These are phyloP conservation scores for Trachops cirrhosus DNA, from an alignment of 2,797 vertebrate genomes.

Conservation along the genomic window DNA sequence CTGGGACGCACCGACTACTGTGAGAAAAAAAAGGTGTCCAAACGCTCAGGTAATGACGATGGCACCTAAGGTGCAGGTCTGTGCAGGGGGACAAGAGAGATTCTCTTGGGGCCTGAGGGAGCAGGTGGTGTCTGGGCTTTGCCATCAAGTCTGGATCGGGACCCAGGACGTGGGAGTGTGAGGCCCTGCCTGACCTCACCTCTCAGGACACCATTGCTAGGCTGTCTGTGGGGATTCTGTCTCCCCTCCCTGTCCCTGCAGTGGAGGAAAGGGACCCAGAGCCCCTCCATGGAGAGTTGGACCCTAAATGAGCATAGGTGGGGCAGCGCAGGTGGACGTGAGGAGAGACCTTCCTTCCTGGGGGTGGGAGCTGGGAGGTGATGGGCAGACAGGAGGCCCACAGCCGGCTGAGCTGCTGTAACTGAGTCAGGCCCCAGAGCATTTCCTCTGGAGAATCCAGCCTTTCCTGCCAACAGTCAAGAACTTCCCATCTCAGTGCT, in stretches of 20 bases:
- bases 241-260: not conserved
- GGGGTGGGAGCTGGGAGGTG: not conserved
- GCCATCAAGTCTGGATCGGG: not conserved
- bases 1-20: not conserved
- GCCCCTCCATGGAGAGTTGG: not conserved
- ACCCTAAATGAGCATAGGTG: not conserved
- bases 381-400: not conserved
- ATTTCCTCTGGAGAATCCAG: not conserved
- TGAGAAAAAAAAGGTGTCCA: not conserved
- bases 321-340: not conserved
- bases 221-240: not conserved
- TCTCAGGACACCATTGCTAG: not conserved
- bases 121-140: not conserved
- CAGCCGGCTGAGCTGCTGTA: not conserved
- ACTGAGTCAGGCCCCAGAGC: not conserved
- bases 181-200: too few species aligned
- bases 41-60: too few species aligned
- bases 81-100: not conserved
- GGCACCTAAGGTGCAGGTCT: not conserved
- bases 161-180: rapidly evolving
- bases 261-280: not conserved
- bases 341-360: not conserved
- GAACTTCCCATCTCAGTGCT: not conserved
- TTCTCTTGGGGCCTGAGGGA: not conserved
- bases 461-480: not conserved